Conservation (phyloP, 2,888 invertebrate species). For the Aricia artaxerxes region DNA sequence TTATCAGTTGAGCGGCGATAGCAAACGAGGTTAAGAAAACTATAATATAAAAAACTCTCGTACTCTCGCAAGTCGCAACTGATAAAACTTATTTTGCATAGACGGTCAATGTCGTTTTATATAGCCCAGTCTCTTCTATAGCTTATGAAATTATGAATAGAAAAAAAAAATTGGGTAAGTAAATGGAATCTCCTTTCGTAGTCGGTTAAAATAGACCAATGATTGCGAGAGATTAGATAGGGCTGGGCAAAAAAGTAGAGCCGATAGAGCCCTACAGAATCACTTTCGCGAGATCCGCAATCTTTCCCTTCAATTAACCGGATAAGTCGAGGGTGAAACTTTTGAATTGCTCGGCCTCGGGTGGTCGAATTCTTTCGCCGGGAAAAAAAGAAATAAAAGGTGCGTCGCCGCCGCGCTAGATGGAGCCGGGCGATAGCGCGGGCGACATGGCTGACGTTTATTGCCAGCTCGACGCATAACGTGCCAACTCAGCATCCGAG, state of each 20-base stretch:
- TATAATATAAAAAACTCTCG: not conserved
- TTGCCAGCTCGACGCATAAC: conserved; percentile 65
- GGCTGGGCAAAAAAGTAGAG: not conserved
- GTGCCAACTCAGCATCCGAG: conserved; percentile 56
- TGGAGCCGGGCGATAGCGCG: conserved; percentile 70
- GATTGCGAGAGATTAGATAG: not conserved
- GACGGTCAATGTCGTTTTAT: not conserved
- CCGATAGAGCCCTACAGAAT: not conserved
- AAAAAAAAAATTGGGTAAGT: not conserved
- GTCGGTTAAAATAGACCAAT: not conserved
- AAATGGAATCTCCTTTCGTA: not conserved
- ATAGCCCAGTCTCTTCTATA: not conserved
- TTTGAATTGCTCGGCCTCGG: not conserved
- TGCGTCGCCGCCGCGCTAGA: conserved; percentile 50
- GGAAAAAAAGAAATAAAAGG: conserved; percentile 22
- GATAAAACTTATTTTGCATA: not conserved
- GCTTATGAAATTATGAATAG: not conserved
- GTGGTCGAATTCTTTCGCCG: conserved; percentile 13
- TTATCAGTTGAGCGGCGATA: conserved; percentile 4
- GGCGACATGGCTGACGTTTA: conserved; percentile 70
- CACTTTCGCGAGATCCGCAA: conserved; percentile 13
- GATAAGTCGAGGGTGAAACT: conserved; percentile 21
- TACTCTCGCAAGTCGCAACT: not conserved
- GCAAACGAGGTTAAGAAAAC: not conserved
- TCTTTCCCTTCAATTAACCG: conserved; percentile 11